Evolutionary conservation across 2,797 vertebrate genomes (phyloP), one percentile per base, ranked within the genome.

Genomic region (Lagodon rhomboides): DNA sequence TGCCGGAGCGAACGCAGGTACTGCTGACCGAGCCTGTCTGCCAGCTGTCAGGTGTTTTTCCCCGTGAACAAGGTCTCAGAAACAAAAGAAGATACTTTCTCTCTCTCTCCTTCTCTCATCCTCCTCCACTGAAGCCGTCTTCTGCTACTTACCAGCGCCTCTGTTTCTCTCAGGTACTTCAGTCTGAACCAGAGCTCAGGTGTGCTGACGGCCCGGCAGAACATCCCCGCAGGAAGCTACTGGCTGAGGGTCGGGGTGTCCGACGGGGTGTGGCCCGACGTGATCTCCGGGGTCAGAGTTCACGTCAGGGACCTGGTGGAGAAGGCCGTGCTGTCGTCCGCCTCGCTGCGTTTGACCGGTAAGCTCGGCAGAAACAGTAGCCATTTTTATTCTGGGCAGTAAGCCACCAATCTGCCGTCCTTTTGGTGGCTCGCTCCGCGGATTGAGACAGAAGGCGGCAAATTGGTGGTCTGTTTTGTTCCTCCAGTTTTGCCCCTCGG

Each of bases 221-320:
- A 91, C 76, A 71, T 94, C 65, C 95, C 95, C 12, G 89, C 91
- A 3, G 97, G 97, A 81, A 96, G 86, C 86, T 97, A 97, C 79
- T 95, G 95, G 84, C 83, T 98, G 85, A 94, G 92, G 85, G 93
- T 98, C 43, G 94, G 93, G 27, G 96, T 98, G 83, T 97, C 97
- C 43, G 97, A 97, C 80, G 96, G 95, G 41, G 85, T 97, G 78
- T 98, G 97, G 96, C 96, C 97, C n/a, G 96, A 97, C 43, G 95
- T 95, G 65, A 62, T 95, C 77, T 97, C 97, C 41, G 95, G 94
- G 44, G 92, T 98, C 82, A 92, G 93, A 80, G 95, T 97, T 79
- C 95, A 96, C 18, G 94, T 97, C 53, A 91, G 89, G 87, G 96
- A 97, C 66, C 91, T 98, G 87, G 94, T 95, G 65, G 95, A 96